Conservation (phyloP, 2,888 invertebrate genomes). For the Tinea semifulvella region DNA sequence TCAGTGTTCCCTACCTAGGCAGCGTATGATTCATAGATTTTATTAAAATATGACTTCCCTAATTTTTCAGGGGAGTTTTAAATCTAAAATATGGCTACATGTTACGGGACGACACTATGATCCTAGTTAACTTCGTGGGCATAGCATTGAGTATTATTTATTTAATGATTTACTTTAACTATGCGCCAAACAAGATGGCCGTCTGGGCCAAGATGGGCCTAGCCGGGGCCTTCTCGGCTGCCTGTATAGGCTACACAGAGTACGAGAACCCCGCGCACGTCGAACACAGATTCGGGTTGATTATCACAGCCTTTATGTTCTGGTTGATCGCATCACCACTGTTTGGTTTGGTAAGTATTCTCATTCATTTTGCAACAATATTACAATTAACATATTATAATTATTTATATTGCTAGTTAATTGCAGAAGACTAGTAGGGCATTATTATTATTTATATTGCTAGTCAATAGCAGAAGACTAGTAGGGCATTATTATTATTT, state of each 20-base stretch:
- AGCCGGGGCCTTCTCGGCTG: constrained; percentile 63
- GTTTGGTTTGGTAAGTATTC: constrained; percentile 70
- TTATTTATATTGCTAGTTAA: too few relatives aligned
- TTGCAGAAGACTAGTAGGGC: too few relatives aligned
- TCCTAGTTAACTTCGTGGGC: constrained; percentile 80
- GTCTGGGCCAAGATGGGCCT: constrained; percentile 64
- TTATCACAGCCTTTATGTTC: constrained; percentile 75
- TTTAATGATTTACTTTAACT: constrained; percentile 71
- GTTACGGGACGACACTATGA: constrained; percentile 78
- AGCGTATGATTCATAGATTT: too few relatives aligned
- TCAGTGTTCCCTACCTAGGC: too few relatives aligned
- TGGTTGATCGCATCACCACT: constrained; percentile 76
- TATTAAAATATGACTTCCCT: too few relatives aligned
- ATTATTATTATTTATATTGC: too few relatives aligned
- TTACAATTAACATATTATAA: too few relatives aligned
- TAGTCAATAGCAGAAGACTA: too few relatives aligned
- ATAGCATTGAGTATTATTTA: constrained; percentile 74
- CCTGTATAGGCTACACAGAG: constrained; percentile 70
- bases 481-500: too few relatives aligned
- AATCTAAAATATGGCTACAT: constrained; percentile 81
- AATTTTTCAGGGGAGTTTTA: constrained; percentile 74
- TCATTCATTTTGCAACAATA: too few relatives aligned
- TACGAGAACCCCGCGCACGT: constrained; percentile 71
- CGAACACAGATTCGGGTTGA: constrained; percentile 75
- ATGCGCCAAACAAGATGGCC: constrained; percentile 63